These are phyloP conservation scores for Hippoglossus hippoglossus DNA, from an alignment of 2,797 vertebrate species.

Conservation along the genomic window DNA sequence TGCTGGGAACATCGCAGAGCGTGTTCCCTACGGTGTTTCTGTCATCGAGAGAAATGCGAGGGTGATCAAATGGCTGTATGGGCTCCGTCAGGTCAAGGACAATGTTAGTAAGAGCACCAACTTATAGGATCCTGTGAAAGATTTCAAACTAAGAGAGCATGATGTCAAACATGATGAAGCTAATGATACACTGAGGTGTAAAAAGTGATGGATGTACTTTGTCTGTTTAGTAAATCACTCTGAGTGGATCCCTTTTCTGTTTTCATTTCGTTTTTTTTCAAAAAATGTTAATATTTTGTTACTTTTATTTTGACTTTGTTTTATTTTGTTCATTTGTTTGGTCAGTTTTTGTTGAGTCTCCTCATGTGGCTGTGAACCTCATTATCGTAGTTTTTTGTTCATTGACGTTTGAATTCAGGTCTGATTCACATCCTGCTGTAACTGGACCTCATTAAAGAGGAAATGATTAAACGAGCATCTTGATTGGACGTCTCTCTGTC, in stretches of 20 bases:
- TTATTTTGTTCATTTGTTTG: not conserved
- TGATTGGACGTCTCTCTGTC: not conserved
- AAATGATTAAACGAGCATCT: slow-evolving; percentile 6
- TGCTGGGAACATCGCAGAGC: slow-evolving; percentile 72
- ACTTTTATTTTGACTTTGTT: not conserved
- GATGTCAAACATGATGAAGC: too few species aligned
- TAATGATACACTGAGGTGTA: slow-evolving; percentile 1
- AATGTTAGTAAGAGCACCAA: slow-evolving; percentile 74
- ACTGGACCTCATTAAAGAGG: slow-evolving; percentile 54
- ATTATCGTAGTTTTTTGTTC: not conserved
- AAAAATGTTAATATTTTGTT: not conserved
- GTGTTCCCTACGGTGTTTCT: slow-evolving; percentile 89
- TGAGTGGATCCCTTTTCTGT: too few species aligned
- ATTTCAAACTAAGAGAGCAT: too few species aligned
- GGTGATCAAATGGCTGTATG: slow-evolving; percentile 97
- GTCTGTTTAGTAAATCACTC: too few species aligned
- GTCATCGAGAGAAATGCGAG: slow-evolving; percentile 94
- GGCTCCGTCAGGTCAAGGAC: slow-evolving; percentile 88
- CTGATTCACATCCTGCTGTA: slow-evolving; percentile 21
- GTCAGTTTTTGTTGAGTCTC: slow-evolving; percentile 13
- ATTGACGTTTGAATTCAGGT: not conserved
- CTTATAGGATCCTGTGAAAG: slow-evolving; percentile 39
- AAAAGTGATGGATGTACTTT: not conserved
- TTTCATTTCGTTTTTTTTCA: not conserved
- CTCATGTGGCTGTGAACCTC: not conserved